A percentile compares a stretch with the other conserved stretches of the same genome.
Evolutionary conservation across 1,140 invertebrate genomes (phyloP).

Genomic region (Drosophila azteca): DNA sequence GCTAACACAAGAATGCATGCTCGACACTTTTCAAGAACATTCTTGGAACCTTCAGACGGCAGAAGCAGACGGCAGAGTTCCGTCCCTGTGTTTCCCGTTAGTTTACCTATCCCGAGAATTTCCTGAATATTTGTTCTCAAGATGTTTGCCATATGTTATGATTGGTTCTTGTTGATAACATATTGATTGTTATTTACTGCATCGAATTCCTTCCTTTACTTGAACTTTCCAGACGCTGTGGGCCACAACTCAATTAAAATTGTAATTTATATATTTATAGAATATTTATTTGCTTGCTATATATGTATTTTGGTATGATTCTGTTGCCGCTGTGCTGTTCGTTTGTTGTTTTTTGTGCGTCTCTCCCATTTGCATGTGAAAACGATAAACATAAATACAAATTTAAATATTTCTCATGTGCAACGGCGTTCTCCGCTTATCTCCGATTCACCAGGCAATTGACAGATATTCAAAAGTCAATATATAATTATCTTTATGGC

Average conservation of each 20-base stretch:
- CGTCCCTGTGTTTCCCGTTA: constrained; percentile 2
- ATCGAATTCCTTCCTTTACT: constrained; percentile 13
- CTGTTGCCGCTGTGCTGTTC: constrained; percentile 32
- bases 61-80: neutral
- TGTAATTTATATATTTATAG: constrained; percentile 48
- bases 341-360: constrained; percentile 10
- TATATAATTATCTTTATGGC: constrained; percentile 30
- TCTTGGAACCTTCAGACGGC: constrained; percentile 1
- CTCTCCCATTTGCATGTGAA: constrained; percentile 57
- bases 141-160: constrained; percentile 1
- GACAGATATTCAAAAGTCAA: constrained; percentile 44
- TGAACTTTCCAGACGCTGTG: constrained; percentile 8
- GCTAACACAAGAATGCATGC: constrained; percentile 20
- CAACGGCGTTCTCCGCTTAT: constrained; percentile 36
- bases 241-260: constrained; percentile 31
- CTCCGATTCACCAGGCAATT: constrained; percentile 28
- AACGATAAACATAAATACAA: constrained; percentile 62
- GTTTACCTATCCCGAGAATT: neutral
- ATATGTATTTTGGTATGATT: constrained; percentile 56
- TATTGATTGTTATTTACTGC: constrained; percentile 25
- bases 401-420: constrained; percentile 50
- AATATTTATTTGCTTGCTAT: constrained; percentile 63
- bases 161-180: neutral
- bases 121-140: neutral
- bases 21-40: constrained; percentile 14